Evolutionary conservation across 2,113 vertebrate species (phyloP).

Genomic region (Myrmophylax atrothorax): DNA sequence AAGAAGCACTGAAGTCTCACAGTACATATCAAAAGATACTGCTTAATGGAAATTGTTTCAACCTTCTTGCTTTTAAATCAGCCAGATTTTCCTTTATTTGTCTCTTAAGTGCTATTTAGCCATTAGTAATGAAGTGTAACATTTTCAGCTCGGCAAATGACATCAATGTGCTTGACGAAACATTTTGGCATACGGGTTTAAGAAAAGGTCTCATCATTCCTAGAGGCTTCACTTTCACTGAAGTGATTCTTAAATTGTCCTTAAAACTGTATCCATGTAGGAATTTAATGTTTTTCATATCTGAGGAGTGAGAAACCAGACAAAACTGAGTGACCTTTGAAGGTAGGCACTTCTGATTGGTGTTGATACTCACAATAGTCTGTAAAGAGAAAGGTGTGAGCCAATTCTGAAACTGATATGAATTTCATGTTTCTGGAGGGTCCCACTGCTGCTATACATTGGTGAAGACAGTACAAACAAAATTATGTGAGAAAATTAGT

Average conservation of each 20-base stretch:
- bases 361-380: neutral
- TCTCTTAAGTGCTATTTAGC: neutral
- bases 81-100: neutral
- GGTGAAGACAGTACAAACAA: neutral
- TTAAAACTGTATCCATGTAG: neutral
- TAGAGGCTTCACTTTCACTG: neutral
- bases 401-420: neutral
- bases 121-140: neutral
- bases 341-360: neutral
- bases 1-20: neutral
- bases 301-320: neutral
- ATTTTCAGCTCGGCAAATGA: neutral
- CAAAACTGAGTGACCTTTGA: neutral
- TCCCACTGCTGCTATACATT: neutral
- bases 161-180: neutral
- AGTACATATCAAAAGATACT: neutral
- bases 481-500: neutral
- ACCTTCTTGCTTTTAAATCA: neutral
- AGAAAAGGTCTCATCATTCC: neutral
- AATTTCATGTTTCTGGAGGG: neutral
- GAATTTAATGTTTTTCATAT: neutral
- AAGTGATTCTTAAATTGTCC: neutral
- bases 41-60: neutral
- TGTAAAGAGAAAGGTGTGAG: neutral
- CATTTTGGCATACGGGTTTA: neutral